These are phyloP conservation scores for Dasyornis broadbenti DNA, from an alignment of 2,113 vertebrate genomes.

Conservation along the genomic window DNA sequence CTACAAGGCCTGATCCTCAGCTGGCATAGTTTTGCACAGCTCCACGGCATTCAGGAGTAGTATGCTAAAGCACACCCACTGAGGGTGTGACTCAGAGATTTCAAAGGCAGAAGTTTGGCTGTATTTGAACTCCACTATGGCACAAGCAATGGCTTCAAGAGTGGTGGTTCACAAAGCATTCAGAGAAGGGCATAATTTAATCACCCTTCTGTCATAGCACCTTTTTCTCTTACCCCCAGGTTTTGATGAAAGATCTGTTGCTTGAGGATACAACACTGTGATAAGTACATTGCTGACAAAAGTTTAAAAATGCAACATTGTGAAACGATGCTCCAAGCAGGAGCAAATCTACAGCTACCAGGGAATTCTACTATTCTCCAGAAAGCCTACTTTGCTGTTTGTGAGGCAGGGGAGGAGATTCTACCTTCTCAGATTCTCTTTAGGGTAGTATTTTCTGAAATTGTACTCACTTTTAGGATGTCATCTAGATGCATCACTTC, in stretches of 20 bases:
- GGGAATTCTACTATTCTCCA: background rate
- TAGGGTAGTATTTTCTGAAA: constrained; percentile 15
- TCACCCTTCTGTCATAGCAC: background rate
- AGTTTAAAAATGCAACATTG: background rate
- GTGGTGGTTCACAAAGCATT: background rate
- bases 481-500: constrained; percentile 93
- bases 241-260: background rate
- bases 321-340: background rate
- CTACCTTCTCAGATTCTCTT: background rate
- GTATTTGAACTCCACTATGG: background rate
- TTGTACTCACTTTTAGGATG: constrained; percentile 87
- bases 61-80: background rate
- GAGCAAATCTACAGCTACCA: background rate
- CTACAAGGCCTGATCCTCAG: background rate
- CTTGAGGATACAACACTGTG: background rate
- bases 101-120: background rate
- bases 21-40: background rate
- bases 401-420: background rate
- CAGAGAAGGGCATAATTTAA: background rate
- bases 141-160: background rate
- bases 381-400: background rate
- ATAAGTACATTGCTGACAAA: background rate
- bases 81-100: background rate
- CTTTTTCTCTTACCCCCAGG: background rate
- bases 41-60: background rate